Evolutionary conservation across 2,797 vertebrate genomes (phyloP), one percentile per base, ranked within the genome.

Genomic region (Sebastes itinus): DNA sequence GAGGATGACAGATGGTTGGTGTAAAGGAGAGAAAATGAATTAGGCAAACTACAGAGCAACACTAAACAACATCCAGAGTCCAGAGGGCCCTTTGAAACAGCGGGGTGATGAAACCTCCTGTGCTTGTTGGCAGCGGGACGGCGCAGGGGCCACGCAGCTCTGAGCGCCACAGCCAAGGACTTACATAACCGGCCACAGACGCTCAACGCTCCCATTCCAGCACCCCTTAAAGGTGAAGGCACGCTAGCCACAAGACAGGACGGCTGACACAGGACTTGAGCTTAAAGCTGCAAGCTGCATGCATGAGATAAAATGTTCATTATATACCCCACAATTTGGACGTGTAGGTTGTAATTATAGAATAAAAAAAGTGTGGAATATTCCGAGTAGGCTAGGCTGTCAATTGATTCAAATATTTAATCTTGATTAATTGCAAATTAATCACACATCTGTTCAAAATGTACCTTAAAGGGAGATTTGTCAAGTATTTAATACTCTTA

Each of bases 151-250:
- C 84, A 81, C 61, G 74, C 80, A 82, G 85, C 71, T 62, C 78
- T 6, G 72, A 77, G 80, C 64, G 14, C 70, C 84, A 28, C 82
- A 75, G 88, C 87, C 85, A 88, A 59, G 28, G 18, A 22, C 73
- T 92, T 93, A 89, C 80, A 65, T 93, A 93, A 93, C 85, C 59
- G 60, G 69, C 83, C 83, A 63, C 82, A 71, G 78, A 42, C 4
- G 72, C 86, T 70, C 49, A 85, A 30, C 12, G 60, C 84, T 81
- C 72, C 73, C 74, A 63, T 71, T 80, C 73, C 78, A 66, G 62
- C 75, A 18, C 46, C 63, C 58, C 86, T 84, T 80, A 84, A 89
- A 88, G 87, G 86, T 83, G 83, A 78, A 89, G 61, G 72, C 79
- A 80, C 76, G 42, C 22, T 4, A 11, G 65, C 76, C 33, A 16